Conservation (phyloP, 2,113 vertebrate species). For the Ceyx cyanopectus region DNA sequence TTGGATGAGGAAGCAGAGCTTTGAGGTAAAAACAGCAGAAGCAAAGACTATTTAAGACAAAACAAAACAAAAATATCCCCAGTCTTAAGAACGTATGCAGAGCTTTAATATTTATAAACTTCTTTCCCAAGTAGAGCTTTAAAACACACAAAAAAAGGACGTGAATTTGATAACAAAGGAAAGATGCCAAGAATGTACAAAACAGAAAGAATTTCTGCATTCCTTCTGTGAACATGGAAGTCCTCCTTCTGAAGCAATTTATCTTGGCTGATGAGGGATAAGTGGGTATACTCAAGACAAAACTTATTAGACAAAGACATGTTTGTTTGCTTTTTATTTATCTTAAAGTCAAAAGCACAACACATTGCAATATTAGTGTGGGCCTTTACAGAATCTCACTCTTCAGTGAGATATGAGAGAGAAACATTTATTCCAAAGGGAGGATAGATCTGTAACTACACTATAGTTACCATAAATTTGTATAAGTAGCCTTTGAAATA, state of each 20-base stretch:
- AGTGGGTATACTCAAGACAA: conserved; percentile 68
- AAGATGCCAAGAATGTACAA: conserved; percentile 45
- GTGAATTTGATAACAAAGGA: conserved; percentile 22
- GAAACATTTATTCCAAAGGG: conserved; percentile 18
- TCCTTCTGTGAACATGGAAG: conserved; percentile 64
- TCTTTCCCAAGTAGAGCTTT: neutral
- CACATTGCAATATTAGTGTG: conserved; percentile 5
- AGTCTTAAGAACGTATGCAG: neutral
- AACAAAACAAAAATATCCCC: neutral
- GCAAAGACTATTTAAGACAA: neutral
- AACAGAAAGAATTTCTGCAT: conserved; percentile 65
- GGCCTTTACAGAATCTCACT: conserved; percentile 16
- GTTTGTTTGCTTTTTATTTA: conserved; percentile 74
- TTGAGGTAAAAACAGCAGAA: conserved; percentile 45
- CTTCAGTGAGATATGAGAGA: neutral
- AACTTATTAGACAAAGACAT: conserved; percentile 67
- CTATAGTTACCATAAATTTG: conserved; percentile 22
- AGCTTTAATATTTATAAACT: conserved; percentile 36
- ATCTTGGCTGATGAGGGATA: conserved; percentile 72
- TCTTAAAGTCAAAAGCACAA: conserved; percentile 43
- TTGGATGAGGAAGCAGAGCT: neutral
- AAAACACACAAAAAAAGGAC: neutral
- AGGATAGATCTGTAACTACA: neutral
- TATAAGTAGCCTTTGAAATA: conserved; percentile 31
- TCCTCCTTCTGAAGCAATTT: conserved; percentile 71